Evolutionary conservation across 2,888 invertebrate species (phyloP).

Genomic region (Phragmatobia fuliginosa): DNA sequence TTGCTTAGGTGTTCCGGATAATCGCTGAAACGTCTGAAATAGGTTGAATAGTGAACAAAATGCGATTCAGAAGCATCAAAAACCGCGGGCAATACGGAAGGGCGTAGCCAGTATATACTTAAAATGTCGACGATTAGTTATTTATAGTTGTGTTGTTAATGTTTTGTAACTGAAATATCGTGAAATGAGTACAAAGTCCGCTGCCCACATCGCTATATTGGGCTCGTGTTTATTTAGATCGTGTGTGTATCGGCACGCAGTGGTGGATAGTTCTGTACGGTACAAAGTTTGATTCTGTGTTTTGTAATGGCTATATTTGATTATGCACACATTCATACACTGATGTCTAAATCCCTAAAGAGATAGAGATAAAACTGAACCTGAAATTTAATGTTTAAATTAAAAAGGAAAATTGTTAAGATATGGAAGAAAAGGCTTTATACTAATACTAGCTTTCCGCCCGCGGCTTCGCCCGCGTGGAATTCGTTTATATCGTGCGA

Average conservation of each 20-base stretch:
- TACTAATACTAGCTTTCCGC: too few species aligned
- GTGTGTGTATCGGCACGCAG: constrained; percentile 4
- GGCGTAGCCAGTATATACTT: neutral
- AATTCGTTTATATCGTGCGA: too few species aligned
- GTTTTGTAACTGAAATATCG: constrained; percentile 37
- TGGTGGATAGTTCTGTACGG: neutral
- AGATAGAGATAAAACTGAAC: too few species aligned
- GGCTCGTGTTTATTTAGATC: constrained; percentile 45
- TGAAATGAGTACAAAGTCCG: constrained; percentile 43
- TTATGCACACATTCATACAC: neutral
- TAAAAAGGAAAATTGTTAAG: too few species aligned
- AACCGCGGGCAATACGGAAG: too few species aligned
- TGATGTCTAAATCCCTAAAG: neutral
- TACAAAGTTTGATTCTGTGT: constrained; percentile 5
- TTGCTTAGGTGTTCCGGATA: too few species aligned
- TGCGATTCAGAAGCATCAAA: too few species aligned
- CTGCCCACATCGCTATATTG: constrained; percentile 42
- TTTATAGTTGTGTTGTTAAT: constrained; percentile 2
- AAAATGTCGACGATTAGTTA: neutral
- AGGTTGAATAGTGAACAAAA: too few species aligned
- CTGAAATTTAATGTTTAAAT: too few species aligned
- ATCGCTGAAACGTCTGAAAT: too few species aligned
- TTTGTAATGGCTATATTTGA: neutral
- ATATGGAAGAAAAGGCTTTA: too few species aligned
- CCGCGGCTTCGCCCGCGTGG: too few species aligned